Percentiles rank a stretch among this genome's conserved stretches.
phyloP scores from a whole-genome alignment of 2,797 vertebrate species.

The Remorina albescens region DNA sequence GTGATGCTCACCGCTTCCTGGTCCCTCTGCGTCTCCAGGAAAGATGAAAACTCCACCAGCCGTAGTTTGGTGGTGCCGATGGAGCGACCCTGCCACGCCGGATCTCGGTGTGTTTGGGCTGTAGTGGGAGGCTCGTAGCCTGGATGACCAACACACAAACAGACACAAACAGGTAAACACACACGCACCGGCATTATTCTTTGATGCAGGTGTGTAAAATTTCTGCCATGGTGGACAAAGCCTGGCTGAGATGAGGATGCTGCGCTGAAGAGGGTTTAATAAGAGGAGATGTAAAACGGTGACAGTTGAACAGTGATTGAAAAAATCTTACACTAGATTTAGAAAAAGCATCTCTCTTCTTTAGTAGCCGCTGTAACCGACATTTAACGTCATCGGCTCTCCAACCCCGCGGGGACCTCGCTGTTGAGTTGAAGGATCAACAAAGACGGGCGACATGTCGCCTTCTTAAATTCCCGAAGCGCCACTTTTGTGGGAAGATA shows the following conservation, averaged over 20 bases:
- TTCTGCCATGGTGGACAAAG: constrained; percentile 17
- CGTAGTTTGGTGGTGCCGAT: constrained; percentile 97
- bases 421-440: neutral
- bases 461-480: neutral
- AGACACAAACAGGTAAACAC: constrained; percentile 45
- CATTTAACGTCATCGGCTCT: neutral
- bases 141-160: constrained; percentile 69
- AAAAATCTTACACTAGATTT: neutral
- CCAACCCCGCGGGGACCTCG: neutral
- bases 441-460: neutral
- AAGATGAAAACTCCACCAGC: constrained; percentile 96
- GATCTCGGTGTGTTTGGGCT: constrained; percentile 90
- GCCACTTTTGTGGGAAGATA: neutral
- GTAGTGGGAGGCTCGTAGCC: constrained; percentile 91
- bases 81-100: constrained; percentile 97
- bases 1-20: constrained; percentile 91
- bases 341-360: neutral
- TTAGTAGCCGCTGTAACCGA: constrained; percentile 4
- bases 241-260: constrained; percentile 7
- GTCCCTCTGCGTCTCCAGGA: constrained; percentile 96
- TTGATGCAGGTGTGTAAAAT: constrained; percentile 1
- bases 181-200: constrained; percentile 36
- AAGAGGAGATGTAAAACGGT: constrained; percentile 16
- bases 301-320: neutral
- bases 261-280: constrained; percentile 5